These are phyloP conservation scores for Coregonus clupeaformis DNA, from an alignment of 2,113 vertebrate species.

Conservation along the genomic window DNA sequence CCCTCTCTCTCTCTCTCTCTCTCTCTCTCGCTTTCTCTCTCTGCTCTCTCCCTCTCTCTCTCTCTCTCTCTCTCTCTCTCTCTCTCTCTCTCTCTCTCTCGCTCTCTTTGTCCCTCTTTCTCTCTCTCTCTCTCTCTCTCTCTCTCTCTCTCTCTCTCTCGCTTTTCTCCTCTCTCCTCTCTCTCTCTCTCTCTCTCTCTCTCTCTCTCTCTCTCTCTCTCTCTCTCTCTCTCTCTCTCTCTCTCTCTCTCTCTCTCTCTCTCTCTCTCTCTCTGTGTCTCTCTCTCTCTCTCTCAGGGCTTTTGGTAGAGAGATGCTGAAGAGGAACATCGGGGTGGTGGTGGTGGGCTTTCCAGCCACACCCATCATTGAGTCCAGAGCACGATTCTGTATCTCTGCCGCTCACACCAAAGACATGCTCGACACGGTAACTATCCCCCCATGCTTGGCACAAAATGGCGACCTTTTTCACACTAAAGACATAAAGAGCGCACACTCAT, in stretches of 20 bases:
- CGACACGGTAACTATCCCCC: conserved; percentile 74
- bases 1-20: too few relatives aligned
- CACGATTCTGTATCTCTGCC: conserved; percentile 86
- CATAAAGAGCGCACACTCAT: neutral
- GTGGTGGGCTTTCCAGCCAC: conserved; percentile 89
- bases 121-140: neutral
- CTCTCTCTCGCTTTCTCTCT: too few relatives aligned
- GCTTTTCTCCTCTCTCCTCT: neutral
- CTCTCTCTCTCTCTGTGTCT: conserved; percentile 13
- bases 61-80: neutral
- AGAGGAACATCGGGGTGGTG: conserved; percentile 84
- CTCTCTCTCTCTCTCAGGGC: conserved; percentile 64
- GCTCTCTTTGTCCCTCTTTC: conserved; percentile 9
- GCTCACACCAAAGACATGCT: conserved; percentile 87
- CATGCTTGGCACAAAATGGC: conserved; percentile 8
- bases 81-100: neutral
- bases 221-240: neutral
- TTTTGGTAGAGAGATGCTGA: conserved; percentile 86
- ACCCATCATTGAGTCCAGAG: conserved; percentile 88
- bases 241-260: conserved; percentile 3
- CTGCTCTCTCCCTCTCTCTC: neutral
- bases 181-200: too few relatives aligned
- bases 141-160: neutral
- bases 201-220: too few relatives aligned
- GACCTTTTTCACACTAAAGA: neutral